A percentile compares a stretch with the other conserved stretches of the same genome.
Evolutionary conservation across 2,797 vertebrate species (phyloP).

Genomic region (Neosilurus hyrtlii): DNA sequence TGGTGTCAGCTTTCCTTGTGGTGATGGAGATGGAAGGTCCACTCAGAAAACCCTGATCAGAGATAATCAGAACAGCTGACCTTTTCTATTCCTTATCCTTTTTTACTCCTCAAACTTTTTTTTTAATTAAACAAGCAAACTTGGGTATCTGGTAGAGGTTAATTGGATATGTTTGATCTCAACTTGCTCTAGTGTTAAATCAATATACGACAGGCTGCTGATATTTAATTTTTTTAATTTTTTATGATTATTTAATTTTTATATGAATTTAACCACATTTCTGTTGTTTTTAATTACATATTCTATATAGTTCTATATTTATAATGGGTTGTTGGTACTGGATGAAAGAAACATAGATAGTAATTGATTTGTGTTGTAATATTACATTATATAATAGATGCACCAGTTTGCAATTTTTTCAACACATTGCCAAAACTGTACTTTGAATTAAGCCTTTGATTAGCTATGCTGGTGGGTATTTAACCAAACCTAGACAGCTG

Average conservation of each 20-base stretch:
- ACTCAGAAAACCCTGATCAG: neutral
- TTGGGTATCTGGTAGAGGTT: neutral
- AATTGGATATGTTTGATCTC: constrained; percentile 2
- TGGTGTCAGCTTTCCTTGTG: constrained; percentile 4
- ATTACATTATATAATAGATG: neutral
- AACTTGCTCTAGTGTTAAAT: no score
- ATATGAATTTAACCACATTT: neutral
- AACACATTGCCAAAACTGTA: neutral
- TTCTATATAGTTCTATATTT: neutral
- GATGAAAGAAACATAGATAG: neutral
- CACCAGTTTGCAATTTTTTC: neutral
- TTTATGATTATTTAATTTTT: no score
- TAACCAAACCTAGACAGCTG: no score
- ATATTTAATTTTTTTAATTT: neutral
- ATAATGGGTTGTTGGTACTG: neutral
- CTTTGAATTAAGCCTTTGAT: neutral
- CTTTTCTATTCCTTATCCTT: neutral
- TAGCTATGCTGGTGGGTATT: neutral
- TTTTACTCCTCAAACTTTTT: neutral
- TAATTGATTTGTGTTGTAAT: neutral
- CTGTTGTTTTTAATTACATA: neutral
- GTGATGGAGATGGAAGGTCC: neutral
- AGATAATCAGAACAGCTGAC: constrained; percentile 1
- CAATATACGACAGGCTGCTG: neutral
- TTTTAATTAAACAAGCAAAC: neutral